These are phyloP conservation scores for Spodoptera exigua DNA, from an alignment of 2,888 invertebrate species.

Conservation along the genomic window DNA sequence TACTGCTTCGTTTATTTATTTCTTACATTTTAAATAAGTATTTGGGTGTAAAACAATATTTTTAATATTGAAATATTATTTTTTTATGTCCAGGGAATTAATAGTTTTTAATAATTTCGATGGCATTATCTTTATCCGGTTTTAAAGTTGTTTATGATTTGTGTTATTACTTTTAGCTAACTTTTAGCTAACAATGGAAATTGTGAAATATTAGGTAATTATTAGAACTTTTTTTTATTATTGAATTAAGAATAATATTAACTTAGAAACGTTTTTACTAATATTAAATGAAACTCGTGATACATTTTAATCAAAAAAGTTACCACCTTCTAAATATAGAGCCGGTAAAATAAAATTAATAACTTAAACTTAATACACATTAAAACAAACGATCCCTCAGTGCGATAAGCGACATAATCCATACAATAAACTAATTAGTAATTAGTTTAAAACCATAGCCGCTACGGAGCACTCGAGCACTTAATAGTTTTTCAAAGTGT, in stretches of 20 bases:
- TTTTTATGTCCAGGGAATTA: neutral
- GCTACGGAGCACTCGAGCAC: slow-evolving; percentile 47
- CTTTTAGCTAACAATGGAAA: too few relatives aligned
- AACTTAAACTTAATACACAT: slow-evolving; percentile 26
- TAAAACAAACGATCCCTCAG: slow-evolving; percentile 40
- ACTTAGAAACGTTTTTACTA: too few relatives aligned
- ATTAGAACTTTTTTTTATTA: too few relatives aligned
- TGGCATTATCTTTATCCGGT: too few relatives aligned
- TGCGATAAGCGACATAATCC: slow-evolving; percentile 53
- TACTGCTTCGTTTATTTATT: neutral
- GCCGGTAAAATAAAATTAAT: slow-evolving; percentile 23
- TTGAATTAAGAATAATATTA: too few relatives aligned
- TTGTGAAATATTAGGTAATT: too few relatives aligned
- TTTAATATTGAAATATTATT: neutral
- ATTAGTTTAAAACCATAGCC: slow-evolving; percentile 59
- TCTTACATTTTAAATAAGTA: too few relatives aligned
- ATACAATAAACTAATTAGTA: slow-evolving; percentile 60
- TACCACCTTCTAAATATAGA: slow-evolving; percentile 1
- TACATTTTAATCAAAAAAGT: too few relatives aligned
- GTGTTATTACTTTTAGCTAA: too few relatives aligned
- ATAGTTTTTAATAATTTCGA: neutral
- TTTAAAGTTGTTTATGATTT: too few relatives aligned
- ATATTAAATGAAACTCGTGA: too few relatives aligned
- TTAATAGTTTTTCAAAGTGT: slow-evolving; percentile 77
- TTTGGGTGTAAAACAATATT: too few relatives aligned